Evolutionary conservation across 2,888 invertebrate species (phyloP), one percentile per base, ranked within the genome.

Genomic region (Invenusta paracnida): DNA sequence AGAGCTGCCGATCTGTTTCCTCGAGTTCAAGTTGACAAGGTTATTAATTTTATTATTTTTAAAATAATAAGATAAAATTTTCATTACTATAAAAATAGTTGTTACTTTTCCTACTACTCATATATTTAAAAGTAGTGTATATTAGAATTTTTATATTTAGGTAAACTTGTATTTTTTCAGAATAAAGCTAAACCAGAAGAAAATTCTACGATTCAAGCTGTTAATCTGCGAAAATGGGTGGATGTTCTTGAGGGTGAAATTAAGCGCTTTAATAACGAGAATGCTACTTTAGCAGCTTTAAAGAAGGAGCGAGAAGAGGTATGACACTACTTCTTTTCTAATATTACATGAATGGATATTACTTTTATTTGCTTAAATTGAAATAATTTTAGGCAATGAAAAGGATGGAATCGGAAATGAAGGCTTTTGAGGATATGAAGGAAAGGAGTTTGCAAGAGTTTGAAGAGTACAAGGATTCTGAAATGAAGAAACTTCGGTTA

Each of bases 221-320:
- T 84, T 67, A 84, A 84, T 67, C 25, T 84, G 67, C 30, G 73
- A 2, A 66, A 84, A 28, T 84, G 84, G 84, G 84, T 84, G n/a
- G 67, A 84, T n/a, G 67, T 84, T 29, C 27, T 84, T 1, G 84
- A 84, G 73, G 48, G 73, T 84, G 84, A 84, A 84, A 67, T 84
- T 0, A 84, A 84, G 2, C 67, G 84, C 23, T 84, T 84, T 84
- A 84, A 84, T 27, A 29, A 0, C 28, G 84, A 84, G 30, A 84
- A 84, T 84, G 25, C 27, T 25, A 67, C 67, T 29, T 29, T 84
- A 2, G 84, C 67, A 5, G 28, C 23, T 27, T 25, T 84, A 11
- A 84, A 84, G 67, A 84, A 29, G n/a, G 84, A 84, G n/a, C 67
- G 73, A 25, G 84, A 84, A 67, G 84, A 84, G 29, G 84, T 84